These are phyloP conservation scores for Leptoteleia sp. DNA, from an alignment of 1,140 invertebrate genomes.

Conservation along the genomic window DNA sequence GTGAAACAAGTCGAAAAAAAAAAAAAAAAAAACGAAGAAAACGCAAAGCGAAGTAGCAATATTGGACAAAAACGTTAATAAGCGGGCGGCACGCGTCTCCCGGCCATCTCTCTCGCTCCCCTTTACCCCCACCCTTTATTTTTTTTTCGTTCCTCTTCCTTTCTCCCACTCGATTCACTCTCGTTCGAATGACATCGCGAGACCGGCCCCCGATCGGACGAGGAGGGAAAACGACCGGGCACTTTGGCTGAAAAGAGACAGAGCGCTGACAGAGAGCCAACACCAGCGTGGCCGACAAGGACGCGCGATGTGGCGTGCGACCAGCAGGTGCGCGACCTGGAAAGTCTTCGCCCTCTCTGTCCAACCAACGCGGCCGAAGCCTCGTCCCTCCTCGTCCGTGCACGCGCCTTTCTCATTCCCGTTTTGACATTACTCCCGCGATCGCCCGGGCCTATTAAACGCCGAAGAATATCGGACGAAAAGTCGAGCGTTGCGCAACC, in stretches of 20 bases:
- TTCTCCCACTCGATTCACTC: constrained; percentile 51
- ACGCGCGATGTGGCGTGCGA: constrained; percentile 72
- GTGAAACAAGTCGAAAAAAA: no score
- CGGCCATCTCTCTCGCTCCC: constrained; percentile 37
- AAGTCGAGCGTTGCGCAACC: constrained; percentile 43
- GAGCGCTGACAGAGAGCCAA: not conserved
- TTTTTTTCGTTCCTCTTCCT: constrained; percentile 35
- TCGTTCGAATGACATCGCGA: constrained; percentile 68
- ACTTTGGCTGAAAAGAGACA: no score
- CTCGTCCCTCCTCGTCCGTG: constrained; percentile 26
- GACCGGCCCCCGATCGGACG: constrained; percentile 55
- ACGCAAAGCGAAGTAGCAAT: constrained; percentile 44
- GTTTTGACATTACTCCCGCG: constrained; percentile 36
- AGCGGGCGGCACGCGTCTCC: constrained; percentile 74
- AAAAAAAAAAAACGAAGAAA: no score
- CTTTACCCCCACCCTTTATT: constrained; percentile 32
- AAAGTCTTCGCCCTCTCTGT: constrained; percentile 53
- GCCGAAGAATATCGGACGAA: constrained; percentile 38
- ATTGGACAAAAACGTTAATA: constrained; percentile 73
- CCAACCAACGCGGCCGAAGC: not conserved
- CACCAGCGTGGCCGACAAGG: constrained; percentile 4
- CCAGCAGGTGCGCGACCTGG: constrained; percentile 77
- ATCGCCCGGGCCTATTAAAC: constrained; percentile 31
- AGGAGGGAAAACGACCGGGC: constrained; percentile 23
- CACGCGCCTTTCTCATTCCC: constrained; percentile 59